phyloP scores from a whole-genome alignment of 2,888 invertebrate species.

The Ophion obscuratus region DNA sequence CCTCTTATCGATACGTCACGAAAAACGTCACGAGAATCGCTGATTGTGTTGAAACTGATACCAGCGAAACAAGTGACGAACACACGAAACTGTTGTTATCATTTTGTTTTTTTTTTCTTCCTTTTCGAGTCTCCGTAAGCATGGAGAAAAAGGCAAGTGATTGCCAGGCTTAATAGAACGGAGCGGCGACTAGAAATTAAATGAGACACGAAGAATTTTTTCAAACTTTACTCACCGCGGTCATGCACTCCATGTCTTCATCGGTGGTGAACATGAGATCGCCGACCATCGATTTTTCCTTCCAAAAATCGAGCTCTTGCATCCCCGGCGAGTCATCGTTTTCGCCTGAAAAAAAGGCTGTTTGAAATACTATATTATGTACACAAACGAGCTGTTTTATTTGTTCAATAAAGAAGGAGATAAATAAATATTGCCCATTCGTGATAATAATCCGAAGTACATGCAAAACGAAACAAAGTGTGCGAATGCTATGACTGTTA shows the following conservation, averaged over 20 bases:
- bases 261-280: conserved; percentile 67
- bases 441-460: background rate
- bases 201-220: background rate
- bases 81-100: background rate
- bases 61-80: background rate
- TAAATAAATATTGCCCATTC: background rate
- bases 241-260: conserved; percentile 73
- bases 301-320: conserved; percentile 68
- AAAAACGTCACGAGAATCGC: conserved; percentile 17
- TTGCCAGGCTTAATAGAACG: background rate
- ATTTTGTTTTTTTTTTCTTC: background rate
- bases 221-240: conserved; percentile 70
- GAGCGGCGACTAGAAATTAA: background rate
- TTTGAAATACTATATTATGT: too few species aligned
- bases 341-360: conserved; percentile 56
- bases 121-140: background rate
- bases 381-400: too few species aligned
- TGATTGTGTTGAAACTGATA: background rate
- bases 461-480: background rate
- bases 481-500: background rate
- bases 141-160: background rate
- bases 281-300: conserved; percentile 69
- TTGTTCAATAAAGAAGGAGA: background rate
- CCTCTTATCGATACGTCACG: conserved; percentile 62
- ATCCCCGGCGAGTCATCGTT: conserved; percentile 62